These are phyloP conservation scores for Motacilla alba DNA, from an alignment of 2,113 vertebrate species.

Conservation along the genomic window DNA sequence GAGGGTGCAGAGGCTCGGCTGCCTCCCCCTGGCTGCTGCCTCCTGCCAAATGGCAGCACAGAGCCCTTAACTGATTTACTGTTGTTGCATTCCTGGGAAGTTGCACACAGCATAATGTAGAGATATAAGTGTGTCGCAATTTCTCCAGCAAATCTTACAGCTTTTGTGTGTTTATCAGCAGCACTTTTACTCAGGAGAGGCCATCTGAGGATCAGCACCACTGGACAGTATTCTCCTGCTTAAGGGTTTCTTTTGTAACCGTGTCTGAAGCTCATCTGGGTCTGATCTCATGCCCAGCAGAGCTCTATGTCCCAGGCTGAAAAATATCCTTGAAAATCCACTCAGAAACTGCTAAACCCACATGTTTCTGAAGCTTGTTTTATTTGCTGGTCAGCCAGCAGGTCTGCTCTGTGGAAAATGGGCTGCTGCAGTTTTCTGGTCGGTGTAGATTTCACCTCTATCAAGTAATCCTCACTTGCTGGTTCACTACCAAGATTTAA, in stretches of 20 bases:
- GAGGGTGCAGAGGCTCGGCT: background rate
- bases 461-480: background rate
- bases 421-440: background rate
- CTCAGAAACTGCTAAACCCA: background rate
- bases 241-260: background rate
- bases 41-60: background rate
- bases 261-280: background rate
- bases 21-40: background rate
- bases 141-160: background rate
- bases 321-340: background rate
- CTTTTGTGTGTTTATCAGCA: background rate
- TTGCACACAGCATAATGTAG: background rate
- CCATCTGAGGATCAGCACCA: background rate
- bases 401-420: background rate
- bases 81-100: background rate
- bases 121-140: background rate
- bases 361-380: background rate
- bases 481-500: background rate
- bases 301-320: background rate
- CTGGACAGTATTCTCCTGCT: background rate
- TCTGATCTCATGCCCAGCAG: background rate
- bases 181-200: background rate
- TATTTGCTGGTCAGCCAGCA: background rate
- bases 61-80: background rate
- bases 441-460: background rate